Base-by-base conservation (phyloP, 35 echinoderm and acorn worm genomes). In the Apostichopus japonicus region DNA sequence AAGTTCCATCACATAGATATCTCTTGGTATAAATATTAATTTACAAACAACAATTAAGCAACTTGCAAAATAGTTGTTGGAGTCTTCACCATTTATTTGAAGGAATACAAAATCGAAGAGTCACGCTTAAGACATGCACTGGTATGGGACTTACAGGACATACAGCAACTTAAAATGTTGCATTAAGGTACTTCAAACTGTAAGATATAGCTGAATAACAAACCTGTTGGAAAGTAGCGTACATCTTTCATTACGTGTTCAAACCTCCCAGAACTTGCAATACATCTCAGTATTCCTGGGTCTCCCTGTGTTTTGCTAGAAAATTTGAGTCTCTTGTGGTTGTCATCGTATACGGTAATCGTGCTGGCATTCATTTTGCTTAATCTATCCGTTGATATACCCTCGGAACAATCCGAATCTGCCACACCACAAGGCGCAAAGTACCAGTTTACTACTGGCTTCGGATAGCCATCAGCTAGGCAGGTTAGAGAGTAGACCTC, bases 401-500 rank as follows among this genome's bases (percentile, higher is more conserved):
- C 53, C 27, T 53, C 81, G 21, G 53, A 17, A 77, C 94, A 95
- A 23, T 52, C 57, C 17, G 54, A 13, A 19, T 77, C 59, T 58
- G 19, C 24, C 24, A 62, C 17, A 4, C 8, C 44, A 25, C 94
- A 95, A 14, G 56, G 63, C 0, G 72, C 53, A 65, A 56, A 89
- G 53, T 65, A 33, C 94, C 94, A 95, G 4, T 52, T 58, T 10
- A 95, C 91, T 0, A 23, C 53, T 5, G 94, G 90, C 1, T 59
- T 79, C 5, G 94, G 94, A 21, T 86, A 72, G 11, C 94, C 94
- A 5, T 55, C 72, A 7, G 94, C 90, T 13, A 16, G 92, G 77
- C 94, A 95, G 73, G 92, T 92, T 52, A 95, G 77, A 19, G 27
- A 23, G 59, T 92, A 95, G 17, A 10, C 23, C 10, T 88, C 22